Evolutionary conservation across 2,888 invertebrate species (phyloP).

Genomic region (Heliothis peltigera): DNA sequence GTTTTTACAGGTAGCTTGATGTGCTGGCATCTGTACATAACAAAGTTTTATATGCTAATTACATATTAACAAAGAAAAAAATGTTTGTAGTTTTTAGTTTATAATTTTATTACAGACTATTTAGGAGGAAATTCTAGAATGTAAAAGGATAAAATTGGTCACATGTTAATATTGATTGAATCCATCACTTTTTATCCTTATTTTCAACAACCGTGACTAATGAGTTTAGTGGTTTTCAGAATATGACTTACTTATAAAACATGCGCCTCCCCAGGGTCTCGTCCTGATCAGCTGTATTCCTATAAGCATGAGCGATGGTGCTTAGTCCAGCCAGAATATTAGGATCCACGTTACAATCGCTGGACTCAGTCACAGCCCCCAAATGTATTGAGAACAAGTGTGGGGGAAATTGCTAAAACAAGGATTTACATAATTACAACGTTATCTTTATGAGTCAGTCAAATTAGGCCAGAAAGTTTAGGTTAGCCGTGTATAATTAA

Average conservation of each 20-base stretch:
- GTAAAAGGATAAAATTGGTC: no score
- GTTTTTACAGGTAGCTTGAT: no score
- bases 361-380: background rate
- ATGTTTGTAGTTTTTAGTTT: no score
- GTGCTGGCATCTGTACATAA: no score
- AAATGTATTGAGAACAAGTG: slow-evolving; percentile 21
- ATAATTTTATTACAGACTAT: no score
- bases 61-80: no score
- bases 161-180: background rate
- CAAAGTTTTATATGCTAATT: no score
- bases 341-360: background rate
- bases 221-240: background rate
- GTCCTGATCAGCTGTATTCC: background rate
- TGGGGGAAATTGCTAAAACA: background rate
- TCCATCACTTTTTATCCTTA: background rate
- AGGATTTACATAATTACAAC: no score
- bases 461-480: no score
- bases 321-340: slow-evolving; percentile 21
- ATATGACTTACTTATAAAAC: slow-evolving; percentile 43
- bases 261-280: background rate
- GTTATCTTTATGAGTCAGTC: no score
- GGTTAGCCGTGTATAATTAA: no score
- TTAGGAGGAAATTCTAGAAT: no score
- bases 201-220: background rate
- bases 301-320: slow-evolving; percentile 14